These are phyloP conservation scores for Eulemur macaco DNA, from an alignment of 2,113 vertebrate genomes.

Conservation along the genomic window DNA sequence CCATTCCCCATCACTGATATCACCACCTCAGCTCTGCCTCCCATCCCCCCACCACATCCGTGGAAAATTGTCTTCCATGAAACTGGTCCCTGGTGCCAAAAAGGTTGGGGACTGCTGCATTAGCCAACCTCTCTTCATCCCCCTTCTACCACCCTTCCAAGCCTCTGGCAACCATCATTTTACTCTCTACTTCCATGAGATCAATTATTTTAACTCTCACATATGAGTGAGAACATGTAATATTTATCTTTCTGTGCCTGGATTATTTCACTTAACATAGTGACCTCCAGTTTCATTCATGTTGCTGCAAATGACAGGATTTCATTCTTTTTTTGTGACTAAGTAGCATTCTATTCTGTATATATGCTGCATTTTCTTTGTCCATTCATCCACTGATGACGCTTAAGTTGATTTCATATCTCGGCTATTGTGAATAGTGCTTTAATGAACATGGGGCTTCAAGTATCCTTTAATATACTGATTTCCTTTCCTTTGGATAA, in stretches of 20 bases:
- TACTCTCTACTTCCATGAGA: not conserved
- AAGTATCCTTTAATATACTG: not conserved
- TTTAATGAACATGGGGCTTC: not conserved
- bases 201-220: not conserved
- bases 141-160: not conserved
- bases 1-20: too few relatives aligned
- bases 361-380: not conserved
- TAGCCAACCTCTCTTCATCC: not conserved
- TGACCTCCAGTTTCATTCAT: not conserved
- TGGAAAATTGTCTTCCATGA: too few relatives aligned
- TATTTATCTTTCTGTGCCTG: not conserved
- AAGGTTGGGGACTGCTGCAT: too few relatives aligned
- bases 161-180: not conserved
- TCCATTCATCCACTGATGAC: not conserved
- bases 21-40: too few relatives aligned
- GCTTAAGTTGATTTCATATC: not conserved
- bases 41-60: too few relatives aligned
- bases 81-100: too few relatives aligned
- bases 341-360: not conserved
- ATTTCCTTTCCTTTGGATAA: not conserved
- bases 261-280: not conserved
- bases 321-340: not conserved
- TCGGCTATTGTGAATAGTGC: not conserved
- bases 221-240: not conserved
- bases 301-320: not conserved